phyloP scores from a whole-genome alignment of 30 jellyfish, hydroid and myxozoan species.

The Turritopsis rubra region DNA sequence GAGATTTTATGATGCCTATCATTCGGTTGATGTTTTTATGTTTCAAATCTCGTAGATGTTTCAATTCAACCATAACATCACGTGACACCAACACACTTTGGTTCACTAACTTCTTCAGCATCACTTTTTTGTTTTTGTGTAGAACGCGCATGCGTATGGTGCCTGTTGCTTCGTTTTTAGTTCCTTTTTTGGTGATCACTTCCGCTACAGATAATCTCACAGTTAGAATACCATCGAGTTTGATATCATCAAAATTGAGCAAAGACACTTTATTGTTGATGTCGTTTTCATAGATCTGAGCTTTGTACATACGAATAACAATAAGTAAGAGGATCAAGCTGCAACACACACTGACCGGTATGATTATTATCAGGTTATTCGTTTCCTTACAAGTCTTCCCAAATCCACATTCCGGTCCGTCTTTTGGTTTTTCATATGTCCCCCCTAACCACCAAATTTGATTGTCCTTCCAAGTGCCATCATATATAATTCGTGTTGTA shows the following conservation, averaged over 20 bases:
- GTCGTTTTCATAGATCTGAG: slow-evolving; percentile 36
- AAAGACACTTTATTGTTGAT: slow-evolving; percentile 25
- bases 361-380: neutral
- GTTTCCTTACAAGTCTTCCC: neutral
- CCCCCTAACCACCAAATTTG: slow-evolving; percentile 26
- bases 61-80: slow-evolving; percentile 34
- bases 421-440: slow-evolving; percentile 4
- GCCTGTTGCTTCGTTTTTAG: slow-evolving; percentile 8
- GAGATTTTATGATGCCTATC: slow-evolving; percentile 30
- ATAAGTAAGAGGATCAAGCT: neutral
- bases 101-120: slow-evolving; percentile 32
- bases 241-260: slow-evolving; percentile 16
- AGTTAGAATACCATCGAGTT: neutral
- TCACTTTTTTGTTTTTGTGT: slow-evolving; percentile 8
- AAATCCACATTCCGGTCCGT: slow-evolving; percentile 37
- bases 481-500: neutral
- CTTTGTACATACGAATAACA: neutral
- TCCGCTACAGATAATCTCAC: neutral
- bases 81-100: slow-evolving; percentile 18
- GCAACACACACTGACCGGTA: neutral
- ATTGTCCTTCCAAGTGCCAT: slow-evolving; percentile 4
- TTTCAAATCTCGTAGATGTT: slow-evolving; percentile 33
- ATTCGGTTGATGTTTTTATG: slow-evolving; percentile 17
- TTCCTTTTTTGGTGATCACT: slow-evolving; percentile 10
- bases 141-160: neutral